Evolutionary conservation across 2,113 vertebrate genomes (phyloP), one percentile per base, ranked within the genome.

Genomic region (Sisor rabdophorus): DNA sequence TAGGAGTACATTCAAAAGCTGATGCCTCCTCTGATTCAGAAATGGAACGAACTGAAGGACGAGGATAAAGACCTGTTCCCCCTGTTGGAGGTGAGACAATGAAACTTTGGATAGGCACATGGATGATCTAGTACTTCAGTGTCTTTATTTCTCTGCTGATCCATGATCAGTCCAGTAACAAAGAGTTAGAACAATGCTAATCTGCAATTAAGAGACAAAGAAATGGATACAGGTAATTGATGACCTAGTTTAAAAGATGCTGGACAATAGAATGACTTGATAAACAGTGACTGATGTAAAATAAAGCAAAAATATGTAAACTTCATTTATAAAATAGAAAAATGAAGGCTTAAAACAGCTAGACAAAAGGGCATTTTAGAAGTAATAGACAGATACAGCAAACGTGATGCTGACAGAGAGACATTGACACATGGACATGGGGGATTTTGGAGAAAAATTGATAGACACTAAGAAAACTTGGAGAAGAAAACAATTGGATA

Each of bases 51-150:
- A 82, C 86, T 97, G 84, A 97, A 96, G 84, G 95, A 97, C 2
- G 95, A 97, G 79, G 95, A 97, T 84, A 97, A 97, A 85, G 95
- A 96, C 69, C 94, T 97, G 17, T 97, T 97, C 73, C 95, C 95
- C 0, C 85, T 97, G 74, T 85, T 97, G 11, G 95, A 97, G 87
- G 93, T 93, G 73, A 85, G 89, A 36, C 4, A 6, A 30, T 4
- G 11, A 47, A 16, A 53, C 22, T 12, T 17, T n/a, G 36, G 36
- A 44, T 9, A 65, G 63, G 16, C n/a, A 16, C 2, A 12, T 40
- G 19, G 26, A 44, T 15, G 36, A 36, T 36, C 32, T 36, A 36
- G 32, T 36, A 36, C 32, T 36, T 36, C 32, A 36, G 32, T 36
- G 7, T 7, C 7, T 36, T 36, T 36, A 36, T 36, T 36, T 36